Percentiles rank a stretch among this genome's conserved stretches.
phyloP scores from a whole-genome alignment of 2,113 vertebrate species.

The Petrocephalus zakoni region DNA sequence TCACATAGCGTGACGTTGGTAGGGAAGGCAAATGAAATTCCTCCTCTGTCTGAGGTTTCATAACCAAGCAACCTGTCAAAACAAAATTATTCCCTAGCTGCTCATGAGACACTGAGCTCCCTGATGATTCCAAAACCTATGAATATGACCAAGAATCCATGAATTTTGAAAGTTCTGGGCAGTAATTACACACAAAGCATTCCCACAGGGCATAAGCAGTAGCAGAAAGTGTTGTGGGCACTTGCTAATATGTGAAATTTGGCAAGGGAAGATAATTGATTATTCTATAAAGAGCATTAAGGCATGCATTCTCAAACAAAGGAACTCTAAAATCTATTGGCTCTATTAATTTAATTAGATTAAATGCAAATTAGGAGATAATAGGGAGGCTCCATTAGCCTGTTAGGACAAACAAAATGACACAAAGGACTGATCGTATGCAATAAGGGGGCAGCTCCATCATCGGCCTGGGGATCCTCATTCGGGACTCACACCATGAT shows the following conservation, averaged over 20 bases:
- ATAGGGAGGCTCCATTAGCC: neutral
- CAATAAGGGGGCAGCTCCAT: neutral
- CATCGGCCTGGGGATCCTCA: neutral
- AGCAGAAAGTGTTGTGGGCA: neutral
- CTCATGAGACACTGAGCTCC: neutral
- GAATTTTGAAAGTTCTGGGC: neutral
- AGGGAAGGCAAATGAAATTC: neutral
- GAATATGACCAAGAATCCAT: neutral
- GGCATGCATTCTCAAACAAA: constrained; percentile 5
- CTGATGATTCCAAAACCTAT: neutral
- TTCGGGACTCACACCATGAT: neutral
- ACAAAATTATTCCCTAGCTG: neutral
- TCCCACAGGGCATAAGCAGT: neutral
- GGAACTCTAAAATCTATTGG: constrained; percentile 7
- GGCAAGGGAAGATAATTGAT: constrained; percentile 16
- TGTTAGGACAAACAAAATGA: neutral
- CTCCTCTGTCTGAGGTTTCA: neutral
- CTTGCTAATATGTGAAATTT: constrained; percentile 1
- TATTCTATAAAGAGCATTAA: constrained; percentile 8
- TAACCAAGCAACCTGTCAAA: neutral
- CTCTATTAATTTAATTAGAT: constrained; percentile 16
- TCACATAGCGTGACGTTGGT: neutral
- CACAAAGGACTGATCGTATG: neutral
- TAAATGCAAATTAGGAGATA: constrained; percentile 19
- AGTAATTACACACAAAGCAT: neutral